phyloP scores from a whole-genome alignment of 2,113 vertebrate species.

The Uropsilus gracilis region DNA sequence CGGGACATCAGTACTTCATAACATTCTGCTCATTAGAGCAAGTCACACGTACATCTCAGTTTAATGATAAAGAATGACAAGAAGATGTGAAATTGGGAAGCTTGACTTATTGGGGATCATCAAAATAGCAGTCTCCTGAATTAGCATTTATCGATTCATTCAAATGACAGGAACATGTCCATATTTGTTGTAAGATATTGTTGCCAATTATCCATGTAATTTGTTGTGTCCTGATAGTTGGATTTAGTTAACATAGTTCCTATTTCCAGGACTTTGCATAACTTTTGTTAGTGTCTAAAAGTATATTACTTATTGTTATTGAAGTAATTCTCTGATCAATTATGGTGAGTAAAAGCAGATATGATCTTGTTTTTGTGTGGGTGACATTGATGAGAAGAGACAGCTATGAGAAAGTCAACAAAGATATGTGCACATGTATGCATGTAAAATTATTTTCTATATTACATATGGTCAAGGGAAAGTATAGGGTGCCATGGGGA shows the following conservation, averaged over 20 bases:
- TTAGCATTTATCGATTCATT: neutral
- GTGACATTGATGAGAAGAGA: neutral
- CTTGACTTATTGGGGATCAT: neutral
- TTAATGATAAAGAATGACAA: neutral
- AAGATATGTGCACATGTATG: neutral
- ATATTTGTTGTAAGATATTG: neutral
- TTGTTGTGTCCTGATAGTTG: neutral
- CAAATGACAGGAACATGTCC: neutral
- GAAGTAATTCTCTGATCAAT: too few relatives aligned
- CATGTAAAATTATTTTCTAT: neutral
- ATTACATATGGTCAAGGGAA: neutral
- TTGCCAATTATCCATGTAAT: neutral
- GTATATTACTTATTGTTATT: neutral
- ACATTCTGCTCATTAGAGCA: neutral
- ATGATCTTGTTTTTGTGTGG: neutral
- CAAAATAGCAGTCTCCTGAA: neutral
- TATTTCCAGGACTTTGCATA: neutral
- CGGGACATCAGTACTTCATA: neutral
- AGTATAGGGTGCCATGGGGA: neutral
- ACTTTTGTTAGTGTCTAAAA: neutral
- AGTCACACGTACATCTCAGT: neutral
- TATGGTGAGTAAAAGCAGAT: neutral
- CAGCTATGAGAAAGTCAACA: neutral
- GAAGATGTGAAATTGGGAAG: neutral
- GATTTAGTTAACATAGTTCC: neutral